Evolutionary conservation across 2,888 invertebrate species (phyloP), one percentile per base, ranked within the genome.

Genomic region (Himalopsyche kuldschensis): DNA sequence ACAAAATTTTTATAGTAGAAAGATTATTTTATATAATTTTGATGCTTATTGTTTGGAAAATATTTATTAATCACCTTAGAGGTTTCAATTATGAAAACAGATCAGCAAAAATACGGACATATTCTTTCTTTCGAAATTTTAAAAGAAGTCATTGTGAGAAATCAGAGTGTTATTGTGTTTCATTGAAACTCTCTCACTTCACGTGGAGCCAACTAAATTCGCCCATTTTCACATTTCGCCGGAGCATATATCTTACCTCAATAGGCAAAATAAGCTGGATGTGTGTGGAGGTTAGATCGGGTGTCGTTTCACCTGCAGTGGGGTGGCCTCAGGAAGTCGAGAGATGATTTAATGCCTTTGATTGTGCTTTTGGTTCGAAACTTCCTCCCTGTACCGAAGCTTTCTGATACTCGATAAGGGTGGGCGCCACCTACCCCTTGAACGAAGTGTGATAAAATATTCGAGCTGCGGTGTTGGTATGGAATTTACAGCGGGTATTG

Each of bases 281-380:
- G 85, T 84, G 69, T 69, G 85, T 75, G 47, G 80, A 80, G 79
- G 82, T 78, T 55, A 32, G 47, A 80, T 78, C 79, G 81, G 84
- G 84, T 83, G 83, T 84, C 81, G 80, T 81, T 82, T 82, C 83
- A 85, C 85, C 85, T 85, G 85, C 80, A 81, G 69, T 41, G 80
- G 83, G 84, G 84, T 81, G 84, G 84, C 82, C 83, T 83, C 84
- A 84, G 86, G 86, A 86, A 85, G 86, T 85, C 84, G 85, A 84
- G 84, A 81, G 85, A 86, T 86, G 86, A 86, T 86, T 86, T 86
- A 86, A 86, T 85, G 86, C 86, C 84, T 86, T 86, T 86, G 86
- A 86, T 86, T 86, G 86, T 86, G 86, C 86, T 86, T 83, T 86
- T 83, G 85, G 86, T 86, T 85, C 86, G 84, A 86, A 86, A 85